Conservation (phyloP, 1,140 invertebrate species). For the Heliconius hewitsoni region DNA sequence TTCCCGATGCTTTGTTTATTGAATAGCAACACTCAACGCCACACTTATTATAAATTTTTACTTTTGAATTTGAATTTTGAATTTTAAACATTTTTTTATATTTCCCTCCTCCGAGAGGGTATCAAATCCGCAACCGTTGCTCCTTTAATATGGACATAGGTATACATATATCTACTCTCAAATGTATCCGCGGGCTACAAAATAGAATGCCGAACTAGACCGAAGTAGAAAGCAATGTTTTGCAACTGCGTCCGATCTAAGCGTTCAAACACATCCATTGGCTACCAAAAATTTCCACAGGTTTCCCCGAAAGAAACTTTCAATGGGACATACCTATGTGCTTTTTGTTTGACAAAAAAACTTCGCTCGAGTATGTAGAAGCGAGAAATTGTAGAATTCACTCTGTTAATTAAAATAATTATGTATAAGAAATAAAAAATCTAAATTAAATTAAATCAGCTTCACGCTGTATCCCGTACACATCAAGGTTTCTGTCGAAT, state of each 20-base stretch:
- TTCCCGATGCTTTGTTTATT: no score
- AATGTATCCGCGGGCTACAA: not conserved
- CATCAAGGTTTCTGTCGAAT: no score
- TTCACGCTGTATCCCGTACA: no score
- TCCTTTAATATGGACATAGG: no score
- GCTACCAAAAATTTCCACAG: constrained; percentile 8
- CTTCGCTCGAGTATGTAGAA: not conserved
- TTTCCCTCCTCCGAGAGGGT: no score
- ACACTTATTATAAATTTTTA: no score
- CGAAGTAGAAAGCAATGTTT: not conserved
- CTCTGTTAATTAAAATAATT: not conserved
- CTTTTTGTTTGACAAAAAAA: not conserved
- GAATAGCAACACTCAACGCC: no score
- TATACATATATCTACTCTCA: not conserved
- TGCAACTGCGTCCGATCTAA: not conserved
- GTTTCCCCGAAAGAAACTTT: constrained; percentile 1
- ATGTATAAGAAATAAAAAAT: no score
- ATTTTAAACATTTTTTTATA: no score
- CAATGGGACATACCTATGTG: not conserved
- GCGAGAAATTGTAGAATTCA: not conserved
- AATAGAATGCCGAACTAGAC: not conserved
- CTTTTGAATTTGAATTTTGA: no score
- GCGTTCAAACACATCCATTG: not conserved
- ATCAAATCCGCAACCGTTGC: no score
- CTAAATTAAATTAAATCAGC: no score